Evolutionary conservation across 2,888 invertebrate species (phyloP).

Genomic region (Timandra comae): DNA sequence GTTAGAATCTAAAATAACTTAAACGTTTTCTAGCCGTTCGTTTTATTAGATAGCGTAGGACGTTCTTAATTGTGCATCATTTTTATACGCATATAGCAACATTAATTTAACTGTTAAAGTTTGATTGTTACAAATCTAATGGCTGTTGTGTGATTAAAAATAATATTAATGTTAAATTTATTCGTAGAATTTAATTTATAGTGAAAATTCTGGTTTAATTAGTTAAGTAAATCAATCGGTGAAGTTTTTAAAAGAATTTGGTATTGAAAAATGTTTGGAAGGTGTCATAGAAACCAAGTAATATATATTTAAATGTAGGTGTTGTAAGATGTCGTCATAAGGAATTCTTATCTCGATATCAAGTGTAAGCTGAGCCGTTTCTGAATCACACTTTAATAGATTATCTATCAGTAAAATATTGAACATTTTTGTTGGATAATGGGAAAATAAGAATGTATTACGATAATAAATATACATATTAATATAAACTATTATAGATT

Average conservation of each 20-base stretch:
- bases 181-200: slow-evolving; percentile 5
- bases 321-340: no score
- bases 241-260: slow-evolving; percentile 4
- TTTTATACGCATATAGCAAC: slow-evolving; percentile 42
- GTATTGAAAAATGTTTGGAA: slow-evolving; percentile 7
- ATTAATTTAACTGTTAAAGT: slow-evolving; percentile 33
- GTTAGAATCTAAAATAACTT: slow-evolving; percentile 16
- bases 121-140: slow-evolving; percentile 41
- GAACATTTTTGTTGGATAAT: no score
- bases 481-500: no score
- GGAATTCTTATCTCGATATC: no score
- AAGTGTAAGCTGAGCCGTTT: no score
- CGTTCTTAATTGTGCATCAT: slow-evolving; percentile 55
- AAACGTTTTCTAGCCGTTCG: slow-evolving; percentile 9
- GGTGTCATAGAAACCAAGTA: no score
- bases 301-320: no score
- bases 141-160: slow-evolving; percentile 30
- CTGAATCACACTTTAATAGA: no score
- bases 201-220: no score
- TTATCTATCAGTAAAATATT: no score
- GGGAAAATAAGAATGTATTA: no score
- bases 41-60: slow-evolving; percentile 41
- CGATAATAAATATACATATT: no score
- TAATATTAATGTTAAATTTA: slow-evolving; percentile 32
- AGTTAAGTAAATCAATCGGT: slow-evolving; percentile 9